These are phyloP conservation scores for Drosophila lowei DNA, from an alignment of 1,140 invertebrate genomes.

Conservation along the genomic window DNA sequence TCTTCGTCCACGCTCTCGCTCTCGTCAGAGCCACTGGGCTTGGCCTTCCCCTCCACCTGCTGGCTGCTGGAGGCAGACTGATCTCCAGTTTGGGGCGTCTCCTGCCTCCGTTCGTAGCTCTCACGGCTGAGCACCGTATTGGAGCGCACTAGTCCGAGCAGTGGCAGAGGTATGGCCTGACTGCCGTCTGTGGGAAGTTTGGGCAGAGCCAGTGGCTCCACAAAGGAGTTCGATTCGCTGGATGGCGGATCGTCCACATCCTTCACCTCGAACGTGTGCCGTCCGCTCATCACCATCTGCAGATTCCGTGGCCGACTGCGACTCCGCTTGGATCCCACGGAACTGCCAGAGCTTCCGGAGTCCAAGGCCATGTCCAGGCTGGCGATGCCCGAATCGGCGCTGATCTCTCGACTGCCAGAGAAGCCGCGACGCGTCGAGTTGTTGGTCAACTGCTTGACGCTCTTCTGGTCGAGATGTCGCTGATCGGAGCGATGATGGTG, in stretches of 20 bases:
- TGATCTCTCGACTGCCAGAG: constrained; percentile 84
- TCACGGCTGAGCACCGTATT: constrained; percentile 79
- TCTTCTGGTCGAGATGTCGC: constrained; percentile 86
- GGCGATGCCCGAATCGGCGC: constrained; percentile 86
- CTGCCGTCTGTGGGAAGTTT: constrained; percentile 85
- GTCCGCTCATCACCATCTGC: constrained; percentile 85
- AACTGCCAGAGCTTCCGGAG: constrained; percentile 65
- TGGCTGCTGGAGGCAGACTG: constrained; percentile 22
- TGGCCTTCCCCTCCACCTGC: constrained; percentile 9
- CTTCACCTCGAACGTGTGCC: constrained; percentile 86
- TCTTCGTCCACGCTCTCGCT: constrained; percentile 81
- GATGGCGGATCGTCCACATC: constrained; percentile 85
- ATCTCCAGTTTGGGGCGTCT: not conserved
- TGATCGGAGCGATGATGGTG: constrained; percentile 14
- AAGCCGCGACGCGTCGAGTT: constrained; percentile 84
- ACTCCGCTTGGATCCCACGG: constrained; percentile 68
- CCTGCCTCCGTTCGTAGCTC: constrained; percentile 62
- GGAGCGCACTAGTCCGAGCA: constrained; percentile 73
- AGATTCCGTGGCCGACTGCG: constrained; percentile 84
- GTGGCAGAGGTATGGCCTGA: constrained; percentile 83
- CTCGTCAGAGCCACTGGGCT: constrained; percentile 59
- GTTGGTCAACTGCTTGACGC: constrained; percentile 89
- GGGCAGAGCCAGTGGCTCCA: constrained; percentile 85
- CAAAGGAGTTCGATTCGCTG: constrained; percentile 85
- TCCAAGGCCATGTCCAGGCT: constrained; percentile 84